These are phyloP conservation scores for Drosophila putrida DNA, from an alignment of 2,888 invertebrate genomes.

Conservation along the genomic window DNA sequence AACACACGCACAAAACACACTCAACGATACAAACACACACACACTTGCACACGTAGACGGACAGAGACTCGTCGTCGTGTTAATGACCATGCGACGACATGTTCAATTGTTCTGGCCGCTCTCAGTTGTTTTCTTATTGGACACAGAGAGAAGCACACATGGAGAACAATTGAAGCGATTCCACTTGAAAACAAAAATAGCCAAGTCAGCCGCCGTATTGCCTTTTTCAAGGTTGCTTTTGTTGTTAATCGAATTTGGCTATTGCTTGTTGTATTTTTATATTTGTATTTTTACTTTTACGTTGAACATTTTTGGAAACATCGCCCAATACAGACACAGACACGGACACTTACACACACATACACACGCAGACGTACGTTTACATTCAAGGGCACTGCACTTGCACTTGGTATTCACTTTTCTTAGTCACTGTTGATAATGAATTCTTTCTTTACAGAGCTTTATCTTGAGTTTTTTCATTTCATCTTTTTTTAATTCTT, in stretches of 20 bases:
- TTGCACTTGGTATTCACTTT: slow-evolving; percentile 53
- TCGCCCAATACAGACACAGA: slow-evolving; percentile 36
- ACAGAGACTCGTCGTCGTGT: slow-evolving; percentile 41
- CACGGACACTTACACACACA: neutral
- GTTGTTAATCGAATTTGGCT: slow-evolving; percentile 72
- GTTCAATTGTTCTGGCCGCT: slow-evolving; percentile 66
- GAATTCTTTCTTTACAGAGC: slow-evolving; percentile 50
- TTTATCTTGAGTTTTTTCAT: slow-evolving; percentile 39
- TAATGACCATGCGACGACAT: slow-evolving; percentile 64
- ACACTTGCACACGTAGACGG: slow-evolving; percentile 8
- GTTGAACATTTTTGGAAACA: slow-evolving; percentile 73
- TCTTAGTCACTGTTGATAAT: slow-evolving; percentile 57
- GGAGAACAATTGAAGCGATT: slow-evolving; percentile 61
- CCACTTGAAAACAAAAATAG: slow-evolving; percentile 65
- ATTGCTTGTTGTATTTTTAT: slow-evolving; percentile 32
- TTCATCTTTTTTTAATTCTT: slow-evolving; percentile 46
- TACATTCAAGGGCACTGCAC: slow-evolving; percentile 73
- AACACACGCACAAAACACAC: slow-evolving; percentile 52
- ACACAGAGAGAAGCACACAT: slow-evolving; percentile 44
- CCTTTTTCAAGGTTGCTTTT: slow-evolving; percentile 75
- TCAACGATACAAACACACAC: slow-evolving; percentile 27
- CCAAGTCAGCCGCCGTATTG: slow-evolving; percentile 49
- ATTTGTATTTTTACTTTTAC: slow-evolving; percentile 52
- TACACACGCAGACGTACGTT: slow-evolving; percentile 35
- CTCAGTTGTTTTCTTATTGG: slow-evolving; percentile 61